Evolutionary conservation across 35 echinoderm and acorn worm species (phyloP), one percentile per base, ranked within the genome.

Genomic region (Ptychodera flava): DNA sequence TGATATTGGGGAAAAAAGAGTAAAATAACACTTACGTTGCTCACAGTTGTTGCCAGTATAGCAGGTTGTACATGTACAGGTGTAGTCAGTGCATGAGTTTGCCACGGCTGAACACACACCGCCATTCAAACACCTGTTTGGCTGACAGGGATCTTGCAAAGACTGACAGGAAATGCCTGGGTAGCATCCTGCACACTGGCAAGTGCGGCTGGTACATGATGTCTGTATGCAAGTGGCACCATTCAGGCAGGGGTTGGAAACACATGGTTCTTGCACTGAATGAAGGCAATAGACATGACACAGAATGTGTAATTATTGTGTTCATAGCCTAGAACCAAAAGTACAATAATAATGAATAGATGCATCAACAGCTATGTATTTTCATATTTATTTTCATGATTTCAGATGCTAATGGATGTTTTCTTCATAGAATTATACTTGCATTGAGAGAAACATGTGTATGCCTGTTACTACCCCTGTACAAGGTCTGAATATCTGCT

Each of bases 1-100:
- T n/a, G 15, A 0, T 14, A 36, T 28, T 0, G 52, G n/a, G 33
- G 27, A 29, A 28, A 45, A 36, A 31, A n/a, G 29, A 28, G 22
- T 33, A 10, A 45, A n/a, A 36, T 82, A 38, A 37, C 15, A 88
- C 95, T 97, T 92, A 97, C 94, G 16, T 28, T 85, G 35, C 75
- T 97, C 86, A 35, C 95, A 97, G 85, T 93, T 97, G n/a, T 86
- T 34, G 0, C 95, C 95, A 84, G 86, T 80, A 81, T 91, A 93
- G 32, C 86, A 83, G 34, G 85, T 31, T 1, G 81, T 84, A 82
- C 95, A 97, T 15, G 86, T 37, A 36, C 95, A 97, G 29, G 76
- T 38, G 77, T 93, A 97, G n/a, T 81, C 87, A 29, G 88, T 85
- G 82, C 95, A 97, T 30, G 88, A 82, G 32, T 88, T 88, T 34